A percentile compares a stretch with the other conserved stretches of the same genome.
phyloP scores from a whole-genome alignment of 2,797 vertebrate species.

The Thaleichthys pacificus region DNA sequence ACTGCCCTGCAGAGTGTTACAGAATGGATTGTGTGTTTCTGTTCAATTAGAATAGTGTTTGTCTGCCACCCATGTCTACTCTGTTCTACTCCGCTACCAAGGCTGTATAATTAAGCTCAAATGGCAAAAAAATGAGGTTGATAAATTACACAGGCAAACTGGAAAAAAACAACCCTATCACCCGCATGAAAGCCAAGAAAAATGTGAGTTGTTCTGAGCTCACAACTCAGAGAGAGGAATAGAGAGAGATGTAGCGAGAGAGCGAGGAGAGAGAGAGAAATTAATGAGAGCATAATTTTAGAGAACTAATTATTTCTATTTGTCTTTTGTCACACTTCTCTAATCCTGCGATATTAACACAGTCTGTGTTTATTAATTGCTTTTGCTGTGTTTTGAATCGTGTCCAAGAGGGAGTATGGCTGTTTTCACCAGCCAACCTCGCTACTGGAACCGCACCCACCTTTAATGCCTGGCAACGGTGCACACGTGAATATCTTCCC shows the following conservation, averaged over 20 bases:
- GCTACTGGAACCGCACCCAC: slow-evolving; percentile 87
- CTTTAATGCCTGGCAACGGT: slow-evolving; percentile 84
- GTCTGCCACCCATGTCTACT: slow-evolving; percentile 75
- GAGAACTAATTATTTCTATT: slow-evolving; percentile 99
- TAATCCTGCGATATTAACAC: slow-evolving; percentile 99
- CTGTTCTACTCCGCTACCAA: slow-evolving; percentile 66
- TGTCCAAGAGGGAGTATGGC: slow-evolving; percentile 95
- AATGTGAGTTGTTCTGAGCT: slow-evolving; percentile 81
- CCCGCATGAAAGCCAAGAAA: slow-evolving; percentile 70
- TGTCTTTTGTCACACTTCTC: slow-evolving; percentile 99
- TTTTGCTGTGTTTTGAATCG: slow-evolving; percentile 98
- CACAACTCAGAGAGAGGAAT: slow-evolving; percentile 56
- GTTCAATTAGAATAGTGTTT: slow-evolving; percentile 77
- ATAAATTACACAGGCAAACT: slow-evolving; percentile 71
- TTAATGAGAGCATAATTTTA: slow-evolving; percentile 99
- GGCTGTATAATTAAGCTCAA: slow-evolving; percentile 79
- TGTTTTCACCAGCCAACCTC: slow-evolving; percentile 87
- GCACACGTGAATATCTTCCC: slow-evolving; percentile 64
- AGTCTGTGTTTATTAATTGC: slow-evolving; percentile 99
- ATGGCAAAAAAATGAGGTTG: slow-evolving; percentile 78
- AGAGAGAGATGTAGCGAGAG: slow-evolving; percentile 39
- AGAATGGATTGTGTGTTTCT: slow-evolving; percentile 61
- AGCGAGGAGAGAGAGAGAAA: slow-evolving; percentile 65
- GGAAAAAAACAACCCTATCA: slow-evolving; percentile 68
- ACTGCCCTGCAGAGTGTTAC: slow-evolving; percentile 49